phyloP scores from a whole-genome alignment of 2,113 vertebrate species.

The Eidolon helvum region DNA sequence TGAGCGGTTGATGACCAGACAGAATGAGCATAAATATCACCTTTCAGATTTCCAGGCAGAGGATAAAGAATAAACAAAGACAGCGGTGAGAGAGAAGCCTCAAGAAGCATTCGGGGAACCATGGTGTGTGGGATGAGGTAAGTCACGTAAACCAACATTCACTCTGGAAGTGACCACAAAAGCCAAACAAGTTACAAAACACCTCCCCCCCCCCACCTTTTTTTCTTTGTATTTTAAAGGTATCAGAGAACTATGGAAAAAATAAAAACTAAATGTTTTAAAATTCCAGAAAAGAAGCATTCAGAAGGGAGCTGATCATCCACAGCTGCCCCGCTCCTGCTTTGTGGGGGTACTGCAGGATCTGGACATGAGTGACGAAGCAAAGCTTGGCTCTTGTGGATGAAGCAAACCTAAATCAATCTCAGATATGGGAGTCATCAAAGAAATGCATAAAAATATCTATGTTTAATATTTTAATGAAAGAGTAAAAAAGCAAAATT shows the following conservation, averaged over 20 bases:
- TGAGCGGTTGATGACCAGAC: not conserved
- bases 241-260: not conserved
- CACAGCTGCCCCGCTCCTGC: not conserved
- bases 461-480: not conserved
- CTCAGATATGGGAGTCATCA: not conserved
- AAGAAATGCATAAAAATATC: not conserved
- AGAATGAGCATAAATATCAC: not conserved
- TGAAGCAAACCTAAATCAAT: not conserved
- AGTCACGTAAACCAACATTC: not conserved
- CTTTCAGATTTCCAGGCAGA: not conserved
- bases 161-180: not conserved
- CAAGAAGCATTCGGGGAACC: too few relatives aligned
- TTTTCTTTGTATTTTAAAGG: not conserved
- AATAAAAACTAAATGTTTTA: not conserved
- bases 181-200: not conserved
- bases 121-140: accelerated
- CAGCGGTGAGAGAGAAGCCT: not conserved
- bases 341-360: accelerated
- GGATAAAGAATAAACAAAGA: not conserved
- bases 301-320: not conserved
- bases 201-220: not conserved
- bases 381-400: accelerated
- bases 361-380: not conserved
- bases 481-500: not conserved
- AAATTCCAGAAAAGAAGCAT: not conserved